These are phyloP conservation scores for Elaphurus davidianus DNA, from an alignment of 2,113 vertebrate genomes.

Conservation along the genomic window DNA sequence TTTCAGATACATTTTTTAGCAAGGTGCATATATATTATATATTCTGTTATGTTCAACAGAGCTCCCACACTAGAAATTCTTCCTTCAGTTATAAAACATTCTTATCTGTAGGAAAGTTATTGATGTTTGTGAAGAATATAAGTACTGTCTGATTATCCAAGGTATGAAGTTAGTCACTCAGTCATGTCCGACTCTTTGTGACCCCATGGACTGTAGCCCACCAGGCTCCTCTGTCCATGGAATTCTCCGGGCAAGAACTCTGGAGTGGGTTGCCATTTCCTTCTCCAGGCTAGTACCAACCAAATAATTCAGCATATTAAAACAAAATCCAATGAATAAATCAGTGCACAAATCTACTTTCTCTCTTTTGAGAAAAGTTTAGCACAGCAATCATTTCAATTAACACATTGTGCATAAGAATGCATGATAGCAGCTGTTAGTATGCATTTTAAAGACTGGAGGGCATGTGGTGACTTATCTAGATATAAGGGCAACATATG, in stretches of 20 bases:
- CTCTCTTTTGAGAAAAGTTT: slow-evolving; percentile 24
- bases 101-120: not conserved
- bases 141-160: not conserved
- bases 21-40: too few relatives aligned
- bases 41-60: not conserved
- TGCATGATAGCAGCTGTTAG: not conserved
- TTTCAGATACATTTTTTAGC: not conserved
- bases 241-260: too few relatives aligned
- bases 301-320: not conserved
- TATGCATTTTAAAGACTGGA: not conserved
- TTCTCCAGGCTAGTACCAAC: not conserved
- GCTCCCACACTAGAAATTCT: not conserved
- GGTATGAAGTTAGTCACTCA: too few relatives aligned
- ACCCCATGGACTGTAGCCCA: too few relatives aligned
- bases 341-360: not conserved
- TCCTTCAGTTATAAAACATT: not conserved
- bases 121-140: not conserved
- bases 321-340: slow-evolving; percentile 21
- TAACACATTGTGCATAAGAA: not conserved
- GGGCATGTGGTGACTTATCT: not conserved
- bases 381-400: not conserved
- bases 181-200: too few relatives aligned
- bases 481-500: not conserved
- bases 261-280: too few relatives aligned
- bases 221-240: too few relatives aligned